Conservation (phyloP, 2,888 invertebrate species). For the Volucella bombylans region DNA sequence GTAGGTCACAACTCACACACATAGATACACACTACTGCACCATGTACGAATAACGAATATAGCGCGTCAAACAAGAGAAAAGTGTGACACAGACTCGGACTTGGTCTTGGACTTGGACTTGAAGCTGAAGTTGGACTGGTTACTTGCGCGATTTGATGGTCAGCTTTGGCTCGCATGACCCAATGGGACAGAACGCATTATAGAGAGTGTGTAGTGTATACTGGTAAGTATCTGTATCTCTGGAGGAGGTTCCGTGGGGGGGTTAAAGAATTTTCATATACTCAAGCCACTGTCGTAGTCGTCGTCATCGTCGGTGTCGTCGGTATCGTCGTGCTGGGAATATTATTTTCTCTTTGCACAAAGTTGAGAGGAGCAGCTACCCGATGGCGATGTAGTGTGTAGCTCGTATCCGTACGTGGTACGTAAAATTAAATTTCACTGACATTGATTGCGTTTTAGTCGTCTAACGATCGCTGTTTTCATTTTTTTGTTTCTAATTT, state of each 20-base stretch:
- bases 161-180: constrained; percentile 38
- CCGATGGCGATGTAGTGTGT: background rate
- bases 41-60: constrained; percentile 24
- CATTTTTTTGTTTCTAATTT: constrained; percentile 14
- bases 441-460: constrained; percentile 70
- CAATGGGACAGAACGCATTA: constrained; percentile 49
- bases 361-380: constrained; percentile 26
- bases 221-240: background rate
- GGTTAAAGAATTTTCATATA: constrained; percentile 49
- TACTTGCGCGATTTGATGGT: constrained; percentile 25
- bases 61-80: constrained; percentile 56
- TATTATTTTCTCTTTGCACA: constrained; percentile 52
- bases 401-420: constrained; percentile 43
- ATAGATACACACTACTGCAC: constrained; percentile 46
- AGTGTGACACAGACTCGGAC: constrained; percentile 64
- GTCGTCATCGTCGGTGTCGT: too few species aligned
- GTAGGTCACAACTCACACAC: constrained; percentile 60
- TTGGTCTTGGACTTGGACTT: constrained; percentile 35
- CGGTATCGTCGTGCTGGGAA: constrained; percentile 23
- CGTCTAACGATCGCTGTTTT: constrained; percentile 44
- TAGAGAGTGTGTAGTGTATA: background rate
- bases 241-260: background rate
- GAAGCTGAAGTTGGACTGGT: constrained; percentile 11
- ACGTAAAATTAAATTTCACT: constrained; percentile 73
- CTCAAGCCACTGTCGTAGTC: background rate